phyloP scores from a whole-genome alignment of 2,888 invertebrate species.

The Stenodera caucasica region DNA sequence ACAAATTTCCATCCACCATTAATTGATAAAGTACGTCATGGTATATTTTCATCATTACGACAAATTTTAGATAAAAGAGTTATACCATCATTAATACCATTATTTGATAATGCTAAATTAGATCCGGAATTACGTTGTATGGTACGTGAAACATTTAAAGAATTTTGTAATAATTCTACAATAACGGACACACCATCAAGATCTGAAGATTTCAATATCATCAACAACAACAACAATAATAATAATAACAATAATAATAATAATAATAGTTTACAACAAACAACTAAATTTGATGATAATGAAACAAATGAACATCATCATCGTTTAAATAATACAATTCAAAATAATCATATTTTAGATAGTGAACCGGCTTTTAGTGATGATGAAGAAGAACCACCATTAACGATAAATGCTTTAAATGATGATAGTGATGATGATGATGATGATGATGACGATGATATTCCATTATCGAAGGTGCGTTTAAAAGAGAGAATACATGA shows the following conservation, averaged over 20 bases:
- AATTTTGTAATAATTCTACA: conserved; percentile 66
- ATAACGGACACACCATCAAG: conserved; percentile 46
- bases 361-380: conserved; percentile 82
- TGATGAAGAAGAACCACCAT: conserved; percentile 71
- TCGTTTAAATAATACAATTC: conserved; percentile 36
- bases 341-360: conserved; percentile 59
- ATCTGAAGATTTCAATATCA: conserved; percentile 36
- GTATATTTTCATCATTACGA: conserved; percentile 79
- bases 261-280: too few species aligned
- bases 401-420: conserved; percentile 54
- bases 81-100: conserved; percentile 77
- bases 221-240: too few species aligned
- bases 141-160: conserved; percentile 88
- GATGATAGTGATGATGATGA: conserved; percentile 72
- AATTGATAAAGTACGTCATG: conserved; percentile 76
- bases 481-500: conserved; percentile 60
- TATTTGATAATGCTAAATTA: conserved; percentile 86
- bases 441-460: conserved; percentile 74
- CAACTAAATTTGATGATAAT: conserved; percentile 42
- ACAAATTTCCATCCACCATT: conserved; percentile 82
- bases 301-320: conserved; percentile 34
- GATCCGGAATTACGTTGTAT: conserved; percentile 81
- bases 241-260: too few species aligned
- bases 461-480: conserved; percentile 76
- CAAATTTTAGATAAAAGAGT: conserved; percentile 93